Evolutionary conservation across 1,140 invertebrate genomes (phyloP).

Genomic region (Zaprionus tsacasi): DNA sequence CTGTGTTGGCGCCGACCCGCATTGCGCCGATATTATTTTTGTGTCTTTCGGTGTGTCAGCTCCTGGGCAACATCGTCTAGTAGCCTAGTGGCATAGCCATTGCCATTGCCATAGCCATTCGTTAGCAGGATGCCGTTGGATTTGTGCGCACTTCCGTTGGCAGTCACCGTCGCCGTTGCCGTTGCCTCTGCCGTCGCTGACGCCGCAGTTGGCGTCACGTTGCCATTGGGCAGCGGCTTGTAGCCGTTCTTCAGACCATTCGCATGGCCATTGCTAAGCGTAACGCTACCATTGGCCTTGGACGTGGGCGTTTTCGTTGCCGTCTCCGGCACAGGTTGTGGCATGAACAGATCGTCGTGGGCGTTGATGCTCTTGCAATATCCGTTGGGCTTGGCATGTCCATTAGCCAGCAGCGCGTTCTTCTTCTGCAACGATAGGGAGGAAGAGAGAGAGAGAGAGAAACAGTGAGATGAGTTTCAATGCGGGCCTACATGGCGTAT

Average conservation of each 20-base stretch:
- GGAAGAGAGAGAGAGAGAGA: not conserved
- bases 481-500: conserved; percentile 23
- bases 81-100: conserved; percentile 58
- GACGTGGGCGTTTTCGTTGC: conserved; percentile 40
- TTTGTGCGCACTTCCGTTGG: conserved; percentile 50
- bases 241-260: conserved; percentile 69
- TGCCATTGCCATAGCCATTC: conserved; percentile 51
- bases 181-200: not conserved
- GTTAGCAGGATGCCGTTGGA: conserved; percentile 41
- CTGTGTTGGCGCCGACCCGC: conserved; percentile 64
- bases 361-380: conserved; percentile 78
- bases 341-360: conserved; percentile 72
- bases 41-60: conserved; percentile 78
- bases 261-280: conserved; percentile 60
- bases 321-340: conserved; percentile 38
- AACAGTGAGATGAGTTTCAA: not conserved
- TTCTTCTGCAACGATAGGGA: conserved; percentile 57
- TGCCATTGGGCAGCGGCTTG: conserved; percentile 56
- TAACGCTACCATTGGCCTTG: conserved; percentile 54
- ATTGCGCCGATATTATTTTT: conserved; percentile 78
- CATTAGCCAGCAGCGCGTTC: conserved; percentile 59
- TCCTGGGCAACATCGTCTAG: conserved; percentile 70
- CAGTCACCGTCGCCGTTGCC: conserved; percentile 5
- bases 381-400: conserved; percentile 70
- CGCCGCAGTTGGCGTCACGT: conserved; percentile 24